Base-by-base conservation (phyloP, 2,888 invertebrate species). In the Melolontha melolontha region DNA sequence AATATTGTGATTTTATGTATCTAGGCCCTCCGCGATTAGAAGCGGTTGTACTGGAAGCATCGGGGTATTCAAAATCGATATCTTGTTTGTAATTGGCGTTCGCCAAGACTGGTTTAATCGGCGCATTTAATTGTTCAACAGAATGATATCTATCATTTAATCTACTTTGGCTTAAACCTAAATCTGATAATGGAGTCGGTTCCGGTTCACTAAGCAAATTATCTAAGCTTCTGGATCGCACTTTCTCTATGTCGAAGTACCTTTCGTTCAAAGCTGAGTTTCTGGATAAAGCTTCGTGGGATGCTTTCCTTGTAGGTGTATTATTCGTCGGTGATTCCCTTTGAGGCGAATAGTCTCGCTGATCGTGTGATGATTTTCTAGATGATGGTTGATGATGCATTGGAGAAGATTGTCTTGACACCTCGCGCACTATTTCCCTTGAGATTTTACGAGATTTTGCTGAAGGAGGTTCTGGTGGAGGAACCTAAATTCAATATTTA, bases 71-170 rank as follows among this genome's bases (percentile, higher is more conserved):
- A 76, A 90, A 90, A 57, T 92, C 92, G 76, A 88, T 85, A n/a
- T 84, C 86, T 73, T 88, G 86, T 75, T 86, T 87, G 65, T 83
- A 84, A 50, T 77, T 81, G 47, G 77, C 77, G 22, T 73, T 76
- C 10, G 83, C 80, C 17, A 86, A 78, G 17, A 88, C 87, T 0
- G 90, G 87, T 69, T 90, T 89, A 42, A 84, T 84, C 1, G 89
- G 80, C 0, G 87, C 88, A 12, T 65, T 69, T 42, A 91, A 78
- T 39, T 91, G 87, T 80, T 95, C 95, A 34, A 93, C 91, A 5
- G 94, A 95, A 79, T 94, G 94, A 78, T 96, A 96, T 14, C 97
- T 87, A 72, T 94, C 94, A 80, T 97, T 97, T 5, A 97, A 83
- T 64, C 93, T 89, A 8, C 94, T 94, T 76, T 93, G 92, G 0